Evolutionary conservation across 2,113 vertebrate genomes (phyloP).

Genomic region (Megalops atlanticus): DNA sequence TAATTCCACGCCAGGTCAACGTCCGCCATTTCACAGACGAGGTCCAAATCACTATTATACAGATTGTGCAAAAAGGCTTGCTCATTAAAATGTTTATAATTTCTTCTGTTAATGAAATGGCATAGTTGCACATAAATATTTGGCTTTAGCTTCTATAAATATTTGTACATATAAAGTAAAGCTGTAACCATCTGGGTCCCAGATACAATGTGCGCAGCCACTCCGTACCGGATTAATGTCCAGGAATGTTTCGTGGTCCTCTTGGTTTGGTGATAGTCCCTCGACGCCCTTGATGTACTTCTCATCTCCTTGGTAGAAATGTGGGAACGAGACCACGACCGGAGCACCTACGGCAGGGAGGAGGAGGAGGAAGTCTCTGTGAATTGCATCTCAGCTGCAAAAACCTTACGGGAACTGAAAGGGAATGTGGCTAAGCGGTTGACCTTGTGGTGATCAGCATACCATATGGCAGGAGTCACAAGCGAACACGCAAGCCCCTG

Average conservation of each 20-base stretch:
- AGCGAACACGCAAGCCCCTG: neutral
- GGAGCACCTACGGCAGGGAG: constrained; percentile 78
- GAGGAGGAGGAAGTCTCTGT: neutral
- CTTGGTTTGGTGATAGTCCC: constrained; percentile 80
- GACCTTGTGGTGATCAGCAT: neutral
- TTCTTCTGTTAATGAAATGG: too few relatives aligned
- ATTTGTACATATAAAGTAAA: neutral
- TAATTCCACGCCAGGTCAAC: too few relatives aligned
- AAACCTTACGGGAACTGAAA: neutral
- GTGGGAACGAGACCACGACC: constrained; percentile 89
- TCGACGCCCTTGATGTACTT: constrained; percentile 72
- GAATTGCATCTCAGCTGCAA: neutral
- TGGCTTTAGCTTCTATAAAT: too few relatives aligned
- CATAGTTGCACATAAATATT: too few relatives aligned
- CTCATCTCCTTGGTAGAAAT: constrained; percentile 86
- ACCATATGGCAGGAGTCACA: neutral
- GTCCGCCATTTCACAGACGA: too few relatives aligned
- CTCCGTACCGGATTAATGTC: constrained; percentile 88
- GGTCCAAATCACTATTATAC: too few relatives aligned
- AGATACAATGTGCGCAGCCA: neutral
- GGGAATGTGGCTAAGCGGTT: neutral
- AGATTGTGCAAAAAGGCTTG: too few relatives aligned
- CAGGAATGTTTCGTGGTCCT: constrained; percentile 86
- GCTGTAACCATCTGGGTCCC: too few relatives aligned
- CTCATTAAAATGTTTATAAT: too few relatives aligned